A percentile compares a stretch with the other conserved stretches of the same genome.
Conservation (phyloP, 2,797 vertebrate species). For the Agapornis canus region DNA sequence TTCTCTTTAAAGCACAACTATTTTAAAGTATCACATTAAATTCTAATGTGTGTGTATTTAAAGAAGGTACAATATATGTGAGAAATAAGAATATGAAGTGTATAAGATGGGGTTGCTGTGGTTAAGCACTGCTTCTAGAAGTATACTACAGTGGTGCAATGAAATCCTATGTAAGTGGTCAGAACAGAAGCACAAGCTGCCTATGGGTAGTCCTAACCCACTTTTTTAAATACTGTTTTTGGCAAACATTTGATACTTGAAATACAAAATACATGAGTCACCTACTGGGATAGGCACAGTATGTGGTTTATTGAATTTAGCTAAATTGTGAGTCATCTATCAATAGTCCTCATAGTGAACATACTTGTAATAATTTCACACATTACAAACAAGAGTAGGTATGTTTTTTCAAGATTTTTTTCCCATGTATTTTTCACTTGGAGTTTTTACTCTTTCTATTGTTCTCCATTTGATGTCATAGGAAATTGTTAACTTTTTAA, state of each 20-base stretch:
- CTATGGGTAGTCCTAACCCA: slow-evolving; percentile 77
- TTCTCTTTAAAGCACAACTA: slow-evolving; percentile 54
- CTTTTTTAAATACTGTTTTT: slow-evolving; percentile 84
- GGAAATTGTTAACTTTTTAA: slow-evolving; percentile 62
- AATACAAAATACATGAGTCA: slow-evolving; percentile 82
- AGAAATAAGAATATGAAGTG: slow-evolving; percentile 8
- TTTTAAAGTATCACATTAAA: slow-evolving; percentile 60
- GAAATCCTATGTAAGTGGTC: slow-evolving; percentile 78
- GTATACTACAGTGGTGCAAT: slow-evolving; percentile 29
- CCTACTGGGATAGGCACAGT: slow-evolving; percentile 81
- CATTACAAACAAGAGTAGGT: slow-evolving; percentile 78
- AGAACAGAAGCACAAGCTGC: slow-evolving; percentile 75
- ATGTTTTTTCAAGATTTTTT: slow-evolving; percentile 76
- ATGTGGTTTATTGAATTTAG: slow-evolving; percentile 84
- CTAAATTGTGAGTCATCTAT: slow-evolving; percentile 83
- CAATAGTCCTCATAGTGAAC: slow-evolving; percentile 80
- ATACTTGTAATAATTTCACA: slow-evolving; percentile 82
- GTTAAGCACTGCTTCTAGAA: slow-evolving; percentile 49
- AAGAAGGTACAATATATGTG: slow-evolving; percentile 7
- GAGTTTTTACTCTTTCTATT: slow-evolving; percentile 61
- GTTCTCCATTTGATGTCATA: slow-evolving; percentile 28
- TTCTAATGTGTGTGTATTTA: slow-evolving; percentile 46
- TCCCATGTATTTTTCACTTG: slow-evolving; percentile 66
- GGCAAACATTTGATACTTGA: slow-evolving; percentile 83
- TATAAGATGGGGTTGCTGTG: slow-evolving; percentile 21